Evolutionary conservation across 2,113 vertebrate genomes (phyloP).

Genomic region (Formicarius rufipectus): DNA sequence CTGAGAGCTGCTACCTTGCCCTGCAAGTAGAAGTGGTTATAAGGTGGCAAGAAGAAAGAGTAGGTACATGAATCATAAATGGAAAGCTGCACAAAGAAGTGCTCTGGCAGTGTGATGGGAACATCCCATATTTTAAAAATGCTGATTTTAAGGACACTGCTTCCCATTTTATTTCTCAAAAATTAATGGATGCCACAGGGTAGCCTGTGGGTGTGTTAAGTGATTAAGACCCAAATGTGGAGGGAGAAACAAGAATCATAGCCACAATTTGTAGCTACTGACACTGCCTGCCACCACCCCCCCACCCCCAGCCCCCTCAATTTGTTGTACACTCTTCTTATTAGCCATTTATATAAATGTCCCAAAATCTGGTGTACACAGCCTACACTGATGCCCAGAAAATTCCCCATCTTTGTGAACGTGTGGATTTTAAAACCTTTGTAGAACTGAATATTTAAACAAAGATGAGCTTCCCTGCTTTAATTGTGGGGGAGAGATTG

Average conservation of each 20-base stretch:
- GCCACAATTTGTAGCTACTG: background rate
- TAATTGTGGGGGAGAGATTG: background rate
- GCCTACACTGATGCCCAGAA: background rate
- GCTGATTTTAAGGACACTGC: background rate
- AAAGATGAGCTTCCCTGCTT: background rate
- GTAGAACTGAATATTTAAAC: background rate
- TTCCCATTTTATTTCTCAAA: background rate
- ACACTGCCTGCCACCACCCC: background rate
- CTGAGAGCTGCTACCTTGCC: background rate
- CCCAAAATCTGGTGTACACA: background rate
- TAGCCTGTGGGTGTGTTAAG: background rate
- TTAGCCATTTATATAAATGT: background rate
- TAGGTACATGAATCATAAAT: background rate
- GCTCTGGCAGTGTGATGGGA: background rate
- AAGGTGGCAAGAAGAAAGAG: background rate
- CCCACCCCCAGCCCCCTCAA: rapidly evolving
- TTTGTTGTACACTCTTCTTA: background rate
- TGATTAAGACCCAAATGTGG: background rate
- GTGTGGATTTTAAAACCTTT: background rate
- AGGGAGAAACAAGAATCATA: background rate
- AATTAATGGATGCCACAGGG: background rate
- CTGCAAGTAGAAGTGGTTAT: background rate
- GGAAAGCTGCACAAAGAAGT: background rate
- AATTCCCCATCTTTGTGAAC: background rate
- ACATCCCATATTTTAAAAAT: background rate